Conservation (phyloP, 2,888 invertebrate species). For the Tetragonula carbonaria region DNA sequence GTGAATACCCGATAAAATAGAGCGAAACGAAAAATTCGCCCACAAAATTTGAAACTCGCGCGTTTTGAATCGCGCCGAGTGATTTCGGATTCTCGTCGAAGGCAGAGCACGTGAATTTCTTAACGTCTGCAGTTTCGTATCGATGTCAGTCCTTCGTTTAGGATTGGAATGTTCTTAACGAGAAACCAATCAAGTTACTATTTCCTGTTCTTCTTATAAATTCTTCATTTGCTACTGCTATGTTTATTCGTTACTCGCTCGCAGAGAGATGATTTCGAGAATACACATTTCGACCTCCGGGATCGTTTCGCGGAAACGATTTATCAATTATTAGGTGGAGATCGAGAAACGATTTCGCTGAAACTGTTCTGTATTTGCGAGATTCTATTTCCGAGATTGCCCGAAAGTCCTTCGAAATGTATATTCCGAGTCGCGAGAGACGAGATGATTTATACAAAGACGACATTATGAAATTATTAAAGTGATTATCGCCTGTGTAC, state of each 20-base stretch:
- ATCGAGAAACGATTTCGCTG: neutral
- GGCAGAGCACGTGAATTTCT: neutral
- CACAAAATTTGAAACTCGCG: neutral
- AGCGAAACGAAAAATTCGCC: neutral
- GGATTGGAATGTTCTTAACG: neutral
- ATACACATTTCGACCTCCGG: neutral
- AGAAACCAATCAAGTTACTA: neutral
- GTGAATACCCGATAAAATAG: too few species aligned
- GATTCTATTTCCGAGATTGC: neutral
- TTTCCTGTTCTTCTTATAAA: neutral
- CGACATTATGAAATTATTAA: too few species aligned
- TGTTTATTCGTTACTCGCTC: neutral
- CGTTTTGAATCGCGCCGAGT: neutral
- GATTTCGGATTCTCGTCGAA: too few species aligned
- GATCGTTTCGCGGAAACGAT: neutral
- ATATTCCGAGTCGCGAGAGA: too few species aligned
- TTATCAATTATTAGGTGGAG: neutral
- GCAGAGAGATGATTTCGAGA: neutral
- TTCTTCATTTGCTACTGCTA: neutral
- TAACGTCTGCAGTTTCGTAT: neutral
- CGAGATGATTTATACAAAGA: too few species aligned
- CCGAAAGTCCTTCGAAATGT: too few species aligned
- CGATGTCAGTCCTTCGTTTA: neutral
- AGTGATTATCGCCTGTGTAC: too few species aligned
- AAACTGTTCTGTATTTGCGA: neutral